A percentile compares a stretch with the other conserved stretches of the same genome.
Conservation (phyloP, 23 tunicate genomes). For the Ciona savignyi region DNA sequence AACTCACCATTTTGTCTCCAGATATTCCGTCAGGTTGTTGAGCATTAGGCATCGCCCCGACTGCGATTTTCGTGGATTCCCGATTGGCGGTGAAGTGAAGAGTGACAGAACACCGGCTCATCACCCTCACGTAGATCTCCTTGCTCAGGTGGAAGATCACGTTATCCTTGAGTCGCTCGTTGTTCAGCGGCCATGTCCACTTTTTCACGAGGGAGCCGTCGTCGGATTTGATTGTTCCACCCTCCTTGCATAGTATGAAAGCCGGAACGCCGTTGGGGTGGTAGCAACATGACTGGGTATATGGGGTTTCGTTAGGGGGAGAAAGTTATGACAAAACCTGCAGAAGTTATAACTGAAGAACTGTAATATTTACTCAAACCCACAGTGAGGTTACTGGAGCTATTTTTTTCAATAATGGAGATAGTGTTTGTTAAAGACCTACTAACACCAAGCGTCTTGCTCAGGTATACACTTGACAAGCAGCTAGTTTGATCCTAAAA, state of each 20-base stretch:
- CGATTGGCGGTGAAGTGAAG: constrained; percentile 42
- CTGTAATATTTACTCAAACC: no score
- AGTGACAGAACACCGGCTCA: constrained; percentile 27
- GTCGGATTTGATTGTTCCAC: constrained; percentile 61
- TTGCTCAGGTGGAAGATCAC: constrained; percentile 57
- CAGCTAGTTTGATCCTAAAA: background rate
- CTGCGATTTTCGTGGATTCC: constrained; percentile 43
- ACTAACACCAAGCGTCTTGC: no score
- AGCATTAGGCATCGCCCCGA: constrained; percentile 46
- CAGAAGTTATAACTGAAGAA: no score
- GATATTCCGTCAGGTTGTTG: background rate
- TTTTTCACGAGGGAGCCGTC: constrained; percentile 50
- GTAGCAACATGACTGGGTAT: constrained; percentile 79
- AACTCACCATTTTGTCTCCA: background rate
- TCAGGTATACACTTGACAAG: no score
- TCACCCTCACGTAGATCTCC: constrained; percentile 66
- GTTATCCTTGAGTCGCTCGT: constrained; percentile 38
- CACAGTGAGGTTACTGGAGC: no score
- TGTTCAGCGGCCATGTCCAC: constrained; percentile 65
- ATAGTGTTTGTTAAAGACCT: no score
- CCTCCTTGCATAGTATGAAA: constrained; percentile 48
- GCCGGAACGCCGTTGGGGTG: constrained; percentile 75
- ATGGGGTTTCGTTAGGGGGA: no score
- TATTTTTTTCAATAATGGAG: no score
- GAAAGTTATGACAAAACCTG: no score